Evolutionary conservation across 2,113 vertebrate species (phyloP).

Genomic region (Rhynchomys soricoides): DNA sequence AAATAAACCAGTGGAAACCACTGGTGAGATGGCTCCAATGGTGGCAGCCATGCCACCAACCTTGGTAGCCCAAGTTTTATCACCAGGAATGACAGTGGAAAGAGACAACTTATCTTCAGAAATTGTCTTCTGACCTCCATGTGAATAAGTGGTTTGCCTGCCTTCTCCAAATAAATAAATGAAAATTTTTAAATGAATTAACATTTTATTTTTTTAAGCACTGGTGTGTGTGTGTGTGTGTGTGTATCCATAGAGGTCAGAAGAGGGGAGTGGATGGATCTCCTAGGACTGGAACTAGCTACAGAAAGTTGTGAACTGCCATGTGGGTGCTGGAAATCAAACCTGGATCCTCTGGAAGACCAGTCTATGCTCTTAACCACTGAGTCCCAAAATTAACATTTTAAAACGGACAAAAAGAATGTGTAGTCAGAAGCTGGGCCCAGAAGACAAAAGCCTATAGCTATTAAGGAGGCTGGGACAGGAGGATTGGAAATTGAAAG

Average conservation of each 20-base stretch:
- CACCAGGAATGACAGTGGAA: not conserved
- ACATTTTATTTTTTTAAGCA: not conserved
- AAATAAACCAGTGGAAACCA: not conserved
- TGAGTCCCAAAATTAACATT: not conserved
- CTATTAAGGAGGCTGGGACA: not conserved
- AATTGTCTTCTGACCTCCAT: not conserved
- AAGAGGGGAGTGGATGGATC: not conserved
- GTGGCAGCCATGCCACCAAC: not conserved
- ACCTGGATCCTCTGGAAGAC: not conserved
- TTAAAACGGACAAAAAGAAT: not conserved
- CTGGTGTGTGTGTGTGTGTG: not conserved
- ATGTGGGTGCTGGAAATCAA: not conserved
- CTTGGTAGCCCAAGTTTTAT: not conserved
- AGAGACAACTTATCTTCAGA: not conserved
- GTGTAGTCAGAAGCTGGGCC: not conserved
- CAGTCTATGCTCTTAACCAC: not conserved
- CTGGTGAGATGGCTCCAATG: too few species aligned
- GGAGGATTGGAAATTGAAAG: not conserved
- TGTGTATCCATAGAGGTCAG: not conserved
- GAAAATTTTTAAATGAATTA: not conserved
- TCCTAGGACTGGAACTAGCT: not conserved
- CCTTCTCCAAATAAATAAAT: not conserved
- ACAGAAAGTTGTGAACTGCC: not conserved
- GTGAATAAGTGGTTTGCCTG: not conserved
- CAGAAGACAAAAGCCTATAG: not conserved